A percentile compares a stretch with the other conserved stretches of the same genome.
These are phyloP conservation scores for Capitella teleta DNA, from an alignment of 1,140 invertebrate genomes.

Conservation along the genomic window DNA sequence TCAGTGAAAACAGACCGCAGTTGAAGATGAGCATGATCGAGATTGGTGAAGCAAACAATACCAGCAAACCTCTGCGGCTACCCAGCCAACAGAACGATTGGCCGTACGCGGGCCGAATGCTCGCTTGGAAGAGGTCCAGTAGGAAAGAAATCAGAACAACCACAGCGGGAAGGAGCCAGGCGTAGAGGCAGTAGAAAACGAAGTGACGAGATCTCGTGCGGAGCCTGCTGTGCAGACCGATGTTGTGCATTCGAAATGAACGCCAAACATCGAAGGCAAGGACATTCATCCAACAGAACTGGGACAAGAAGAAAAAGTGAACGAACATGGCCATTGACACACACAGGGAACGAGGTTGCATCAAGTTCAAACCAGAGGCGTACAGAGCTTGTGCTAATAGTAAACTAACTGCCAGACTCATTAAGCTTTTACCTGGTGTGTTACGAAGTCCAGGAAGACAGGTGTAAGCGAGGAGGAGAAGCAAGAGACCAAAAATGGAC, in stretches of 20 bases:
- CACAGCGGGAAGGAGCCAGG: neutral
- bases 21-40: neutral
- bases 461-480: neutral
- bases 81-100: neutral
- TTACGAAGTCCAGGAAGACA: neutral
- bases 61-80: neutral
- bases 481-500: neutral
- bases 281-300: neutral
- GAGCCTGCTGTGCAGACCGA: neutral
- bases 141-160: neutral
- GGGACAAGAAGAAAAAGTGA: neutral
- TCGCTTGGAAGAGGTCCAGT: neutral
- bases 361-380: neutral
- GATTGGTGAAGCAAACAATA: neutral
- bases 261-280: neutral
- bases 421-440: neutral
- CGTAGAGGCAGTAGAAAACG: neutral
- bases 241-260: neutral
- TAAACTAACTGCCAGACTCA: neutral
- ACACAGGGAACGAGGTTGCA: neutral
- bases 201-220: neutral
- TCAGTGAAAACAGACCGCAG: neutral
- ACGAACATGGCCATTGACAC: neutral
- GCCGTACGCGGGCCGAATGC: neutral
- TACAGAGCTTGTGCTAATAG: neutral